Evolutionary conservation across 1,140 invertebrate species (phyloP).

Genomic region (Papilio polyxenes): DNA sequence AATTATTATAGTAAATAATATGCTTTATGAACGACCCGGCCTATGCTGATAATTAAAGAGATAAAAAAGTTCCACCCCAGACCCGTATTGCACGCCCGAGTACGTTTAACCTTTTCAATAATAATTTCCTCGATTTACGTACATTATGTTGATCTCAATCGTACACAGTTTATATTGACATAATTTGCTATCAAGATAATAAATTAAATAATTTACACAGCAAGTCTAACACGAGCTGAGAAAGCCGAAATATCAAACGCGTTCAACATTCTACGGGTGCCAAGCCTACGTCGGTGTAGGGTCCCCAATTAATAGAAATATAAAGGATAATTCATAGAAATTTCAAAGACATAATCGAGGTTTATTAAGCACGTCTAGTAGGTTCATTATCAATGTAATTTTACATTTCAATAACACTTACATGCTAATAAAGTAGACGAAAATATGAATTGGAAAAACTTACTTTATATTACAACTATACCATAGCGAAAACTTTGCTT

Average conservation of each 20-base stretch:
- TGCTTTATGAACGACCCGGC: not conserved
- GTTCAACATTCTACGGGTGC: slow-evolving; percentile 50
- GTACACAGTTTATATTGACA: slow-evolving; percentile 32
- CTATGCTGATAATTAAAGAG: not conserved
- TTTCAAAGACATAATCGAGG: not conserved
- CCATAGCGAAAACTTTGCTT: not conserved
- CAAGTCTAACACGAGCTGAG: slow-evolving; percentile 42
- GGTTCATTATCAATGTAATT: not conserved
- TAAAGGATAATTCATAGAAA: not conserved
- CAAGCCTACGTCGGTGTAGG: slow-evolving; percentile 48
- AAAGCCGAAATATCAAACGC: slow-evolving; percentile 53
- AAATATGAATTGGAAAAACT: not conserved
- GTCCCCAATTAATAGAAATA: not conserved
- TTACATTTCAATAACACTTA: no score
- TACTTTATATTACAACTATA: not conserved
- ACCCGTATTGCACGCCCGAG: not conserved
- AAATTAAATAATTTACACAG: slow-evolving; percentile 38
- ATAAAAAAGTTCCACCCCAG: not conserved
- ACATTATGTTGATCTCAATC: slow-evolving; percentile 22
- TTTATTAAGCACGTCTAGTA: not conserved
- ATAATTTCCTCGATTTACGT: slow-evolving; percentile 20
- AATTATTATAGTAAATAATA: slow-evolving; percentile 14
- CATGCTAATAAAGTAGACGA: no score
- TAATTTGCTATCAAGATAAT: slow-evolving; percentile 36
- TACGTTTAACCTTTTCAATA: slow-evolving; percentile 16